A percentile compares a stretch with the other conserved stretches of the same genome.
Conservation (phyloP, 1,140 invertebrate genomes). For the Chlorops oryzae region DNA sequence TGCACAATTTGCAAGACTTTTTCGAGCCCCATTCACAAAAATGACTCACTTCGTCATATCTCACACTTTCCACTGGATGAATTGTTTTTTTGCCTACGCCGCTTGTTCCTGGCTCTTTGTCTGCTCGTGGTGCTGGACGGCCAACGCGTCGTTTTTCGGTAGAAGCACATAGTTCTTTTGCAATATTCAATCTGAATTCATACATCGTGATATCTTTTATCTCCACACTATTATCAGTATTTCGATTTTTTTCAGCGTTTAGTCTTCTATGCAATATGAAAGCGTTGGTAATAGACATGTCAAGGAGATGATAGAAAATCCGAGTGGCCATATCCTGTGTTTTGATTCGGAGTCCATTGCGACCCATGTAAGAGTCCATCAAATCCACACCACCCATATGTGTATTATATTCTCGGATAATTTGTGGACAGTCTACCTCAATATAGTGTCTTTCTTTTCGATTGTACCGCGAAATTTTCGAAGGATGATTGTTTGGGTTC, state of each 20-base stretch:
- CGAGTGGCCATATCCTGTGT: constrained; percentile 1
- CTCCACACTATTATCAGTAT: neutral
- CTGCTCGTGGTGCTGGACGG: neutral
- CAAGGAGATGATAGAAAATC: constrained; percentile 1
- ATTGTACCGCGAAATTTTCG: constrained; percentile 1
- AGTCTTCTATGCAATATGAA: constrained; percentile 1
- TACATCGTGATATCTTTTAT: constrained; percentile 4
- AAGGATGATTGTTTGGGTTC: neutral
- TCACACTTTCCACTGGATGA: neutral
- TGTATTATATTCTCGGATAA: neutral
- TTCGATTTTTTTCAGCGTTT: constrained; percentile 4
- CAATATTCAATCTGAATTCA: neutral
- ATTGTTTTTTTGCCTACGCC: neutral
- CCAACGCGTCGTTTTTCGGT: constrained; percentile 3
- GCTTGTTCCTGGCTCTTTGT: neutral
- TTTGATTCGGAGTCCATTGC: constrained; percentile 2
- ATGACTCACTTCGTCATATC: neutral
- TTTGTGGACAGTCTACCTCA: constrained; percentile 1
- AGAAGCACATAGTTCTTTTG: constrained; percentile 1
- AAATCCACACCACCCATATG: constrained; percentile 6
- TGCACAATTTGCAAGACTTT: no score
- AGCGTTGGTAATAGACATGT: neutral
- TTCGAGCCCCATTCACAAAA: neutral
- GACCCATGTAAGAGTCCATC: constrained; percentile 4
- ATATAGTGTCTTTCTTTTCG: neutral